Evolutionary conservation across 2,113 vertebrate species (phyloP).

Genomic region (Garra rufa): DNA sequence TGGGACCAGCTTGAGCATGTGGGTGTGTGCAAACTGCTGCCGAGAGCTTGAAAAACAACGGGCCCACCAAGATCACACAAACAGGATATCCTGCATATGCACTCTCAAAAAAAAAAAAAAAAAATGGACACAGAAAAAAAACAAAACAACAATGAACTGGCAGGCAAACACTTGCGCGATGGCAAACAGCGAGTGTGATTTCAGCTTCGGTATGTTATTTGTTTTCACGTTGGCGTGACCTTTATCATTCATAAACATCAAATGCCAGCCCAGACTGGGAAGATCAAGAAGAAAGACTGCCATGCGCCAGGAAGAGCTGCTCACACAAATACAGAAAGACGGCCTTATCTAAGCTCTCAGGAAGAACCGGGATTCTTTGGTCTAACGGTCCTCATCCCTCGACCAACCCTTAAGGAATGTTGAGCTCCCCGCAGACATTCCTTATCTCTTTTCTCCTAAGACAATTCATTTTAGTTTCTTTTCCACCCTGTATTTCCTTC

Average conservation of each 20-base stretch:
- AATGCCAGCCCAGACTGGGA: neutral
- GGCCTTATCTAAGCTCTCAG: conserved; percentile 19
- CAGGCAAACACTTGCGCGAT: neutral
- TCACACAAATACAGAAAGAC: neutral
- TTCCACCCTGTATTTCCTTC: neutral
- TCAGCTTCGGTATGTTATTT: conserved; percentile 3
- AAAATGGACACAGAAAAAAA: conserved; percentile 19
- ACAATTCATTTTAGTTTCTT: conserved; percentile 26
- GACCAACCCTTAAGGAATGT: conserved; percentile 45
- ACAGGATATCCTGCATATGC: conserved; percentile 67
- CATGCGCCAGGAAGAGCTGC: neutral
- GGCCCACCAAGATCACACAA: conserved; percentile 57
- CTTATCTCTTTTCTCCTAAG: conserved; percentile 21
- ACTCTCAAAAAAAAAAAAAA: conserved; percentile 55
- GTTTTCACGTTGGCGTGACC: neutral
- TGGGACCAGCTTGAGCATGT: conserved; percentile 9
- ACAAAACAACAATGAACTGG: conserved; percentile 19
- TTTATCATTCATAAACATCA: conserved; percentile 24
- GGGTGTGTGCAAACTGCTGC: neutral
- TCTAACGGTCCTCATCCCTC: neutral
- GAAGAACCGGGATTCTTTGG: neutral
- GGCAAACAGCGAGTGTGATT: neutral
- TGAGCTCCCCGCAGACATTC: conserved; percentile 43
- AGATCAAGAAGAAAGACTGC: neutral
- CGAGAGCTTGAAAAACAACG: conserved; percentile 27